Base-by-base conservation (phyloP, 2,113 vertebrate species). In the Tor tambroides region DNA sequence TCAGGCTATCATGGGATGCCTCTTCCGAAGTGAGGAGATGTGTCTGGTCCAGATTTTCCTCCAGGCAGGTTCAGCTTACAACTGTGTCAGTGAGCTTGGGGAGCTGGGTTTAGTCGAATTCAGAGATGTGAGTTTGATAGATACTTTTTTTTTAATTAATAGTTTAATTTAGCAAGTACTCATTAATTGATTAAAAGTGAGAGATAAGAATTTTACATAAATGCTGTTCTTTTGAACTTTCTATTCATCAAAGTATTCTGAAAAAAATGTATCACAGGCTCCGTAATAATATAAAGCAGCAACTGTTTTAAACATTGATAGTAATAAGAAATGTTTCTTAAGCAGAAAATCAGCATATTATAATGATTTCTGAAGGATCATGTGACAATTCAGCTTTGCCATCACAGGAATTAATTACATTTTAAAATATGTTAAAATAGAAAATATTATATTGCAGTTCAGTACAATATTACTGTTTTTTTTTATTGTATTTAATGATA, bases 1-100 rank as follows among this genome's bases (percentile, higher is more conserved):
- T 63, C 76, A 89, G 88, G 85, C 80, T 83, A 88, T 61, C 1
- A 97, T 97, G 97, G 96, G 96, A 6, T 94, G 96, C 87, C 93
- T 98, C 92, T 99, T 98, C 90, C 96, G 98, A 88, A 97, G 98
- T 0, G 97, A 99, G 93, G 97, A 99, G 92, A 95, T 98, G 49
- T 97, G 94, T 28, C 92, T 99, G 90, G 96, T 96, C 54, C 97
- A 99, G 93, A 95, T 99, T 51, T 98, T 98, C 89, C 95, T 99
- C 61, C 98, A 98, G 92, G 96, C 97, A 0, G 96, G 95, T 2
- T 95, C 96, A 0, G 97, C 97, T 80, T 98, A 98, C 87, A 94
- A 95, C 65, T 98, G 97, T 14, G 94, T 99, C 93, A 97, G 97
- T 82, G 97, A 97, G 91, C 95, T 98, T 65, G 97, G 98, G 0